These are phyloP conservation scores for Pollenia labialis DNA, from an alignment of 2,888 invertebrate genomes.

Conservation along the genomic window DNA sequence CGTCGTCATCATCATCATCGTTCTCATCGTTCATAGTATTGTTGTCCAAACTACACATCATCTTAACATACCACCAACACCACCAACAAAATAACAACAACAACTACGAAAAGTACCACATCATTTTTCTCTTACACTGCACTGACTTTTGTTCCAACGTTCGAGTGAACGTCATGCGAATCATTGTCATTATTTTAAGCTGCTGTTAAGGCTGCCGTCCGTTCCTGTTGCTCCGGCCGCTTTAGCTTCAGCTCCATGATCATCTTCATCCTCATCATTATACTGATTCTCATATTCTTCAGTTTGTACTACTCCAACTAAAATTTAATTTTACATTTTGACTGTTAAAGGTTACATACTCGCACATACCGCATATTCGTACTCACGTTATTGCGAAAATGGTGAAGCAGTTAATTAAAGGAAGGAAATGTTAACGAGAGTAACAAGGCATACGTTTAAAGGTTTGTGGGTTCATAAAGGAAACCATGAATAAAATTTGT, in stretches of 20 bases:
- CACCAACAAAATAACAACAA: conserved; percentile 29
- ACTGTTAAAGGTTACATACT: conserved; percentile 73
- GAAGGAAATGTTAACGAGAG: neutral
- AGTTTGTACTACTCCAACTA: conserved; percentile 33
- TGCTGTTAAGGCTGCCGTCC: conserved; percentile 58
- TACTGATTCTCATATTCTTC: conserved; percentile 43
- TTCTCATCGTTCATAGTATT: conserved; percentile 40
- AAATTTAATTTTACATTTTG: conserved; percentile 71
- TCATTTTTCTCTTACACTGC: conserved; percentile 52
- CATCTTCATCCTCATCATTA: conserved; percentile 42
- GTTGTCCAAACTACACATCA: conserved; percentile 58
- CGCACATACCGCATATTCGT: conserved; percentile 66
- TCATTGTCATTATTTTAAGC: conserved; percentile 73
- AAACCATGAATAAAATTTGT: too few relatives aligned
- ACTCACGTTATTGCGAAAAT: conserved; percentile 53
- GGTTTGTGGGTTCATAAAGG: too few relatives aligned
- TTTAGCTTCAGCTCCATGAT: conserved; percentile 47
- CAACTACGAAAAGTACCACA: conserved; percentile 74
- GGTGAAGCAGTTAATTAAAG: conserved; percentile 18
- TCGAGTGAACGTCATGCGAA: conserved; percentile 71
- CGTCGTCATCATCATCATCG: neutral
- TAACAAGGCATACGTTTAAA: too few relatives aligned
- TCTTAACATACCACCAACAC: conserved; percentile 59
- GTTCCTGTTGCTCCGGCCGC: conserved; percentile 43
- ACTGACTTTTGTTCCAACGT: conserved; percentile 64